A percentile compares a stretch with the other conserved stretches of the same genome.
Conservation (phyloP, 2,113 vertebrate genomes). For the Megaceryle torquata region DNA sequence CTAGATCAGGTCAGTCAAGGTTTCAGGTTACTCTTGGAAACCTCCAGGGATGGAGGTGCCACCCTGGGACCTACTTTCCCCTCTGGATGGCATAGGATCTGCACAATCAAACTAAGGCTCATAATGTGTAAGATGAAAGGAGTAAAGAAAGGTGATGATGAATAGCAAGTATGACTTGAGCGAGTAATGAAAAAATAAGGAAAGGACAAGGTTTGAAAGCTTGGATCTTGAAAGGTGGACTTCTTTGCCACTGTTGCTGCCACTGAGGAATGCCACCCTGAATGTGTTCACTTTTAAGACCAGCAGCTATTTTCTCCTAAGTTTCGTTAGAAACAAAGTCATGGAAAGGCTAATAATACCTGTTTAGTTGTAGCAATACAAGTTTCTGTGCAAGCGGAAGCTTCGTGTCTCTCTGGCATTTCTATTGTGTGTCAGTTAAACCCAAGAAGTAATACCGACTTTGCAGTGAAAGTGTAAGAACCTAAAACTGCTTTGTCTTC, state of each 20-base stretch:
- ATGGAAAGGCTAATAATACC: background rate
- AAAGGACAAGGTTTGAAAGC: background rate
- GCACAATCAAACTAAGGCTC: background rate
- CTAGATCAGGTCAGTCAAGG: slow-evolving; percentile 3
- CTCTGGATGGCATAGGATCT: background rate
- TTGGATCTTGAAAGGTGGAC: background rate
- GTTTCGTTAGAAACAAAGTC: background rate
- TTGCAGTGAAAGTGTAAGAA: background rate
- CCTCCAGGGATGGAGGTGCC: background rate
- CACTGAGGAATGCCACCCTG: background rate
- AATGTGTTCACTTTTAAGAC: background rate
- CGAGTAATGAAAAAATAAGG: background rate
- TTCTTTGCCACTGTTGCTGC: background rate
- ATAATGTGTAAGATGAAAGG: background rate
- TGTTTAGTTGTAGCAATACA: background rate
- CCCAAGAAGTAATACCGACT: background rate
- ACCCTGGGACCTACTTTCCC: background rate
- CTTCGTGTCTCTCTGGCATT: background rate
- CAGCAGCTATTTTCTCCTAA: background rate
- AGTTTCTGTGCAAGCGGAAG: background rate
- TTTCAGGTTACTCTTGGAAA: background rate
- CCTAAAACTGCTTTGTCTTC: background rate
- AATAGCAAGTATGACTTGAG: background rate
- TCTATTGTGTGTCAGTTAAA: background rate
- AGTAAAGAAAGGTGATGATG: background rate